Base-by-base conservation (phyloP, 2,888 invertebrate genomes). In the Drosophila affinis region DNA sequence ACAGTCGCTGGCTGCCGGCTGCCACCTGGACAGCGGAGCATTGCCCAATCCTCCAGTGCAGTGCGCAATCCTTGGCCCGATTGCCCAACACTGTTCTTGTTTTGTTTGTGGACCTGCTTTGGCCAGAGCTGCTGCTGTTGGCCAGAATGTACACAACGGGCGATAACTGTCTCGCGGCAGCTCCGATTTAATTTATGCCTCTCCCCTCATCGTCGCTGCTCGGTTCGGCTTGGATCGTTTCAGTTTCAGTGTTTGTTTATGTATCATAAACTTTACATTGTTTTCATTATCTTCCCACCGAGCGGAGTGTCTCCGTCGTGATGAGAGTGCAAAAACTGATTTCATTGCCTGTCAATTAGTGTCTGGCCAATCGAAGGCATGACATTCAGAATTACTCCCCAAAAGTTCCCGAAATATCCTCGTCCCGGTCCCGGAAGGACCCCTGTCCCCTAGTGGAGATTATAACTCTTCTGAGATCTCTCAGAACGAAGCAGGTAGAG, bases 71-170 rank as follows among this genome's bases (percentile, higher is more conserved):
- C 67, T 67, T 56, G 29, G 17, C 58, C 2, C n/a, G 61, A 24
- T 65, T 65, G 10, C 48, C 29, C 65, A 65, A 65, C 29, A 65
- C 54, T 57, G 68, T 67, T 67, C 65, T 67, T 67, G 68, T 67
- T 67, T 67, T 67, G 68, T 67, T 67, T 24, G 14, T 17, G 56
- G 18, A 68, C 51, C 68, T 65, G 32, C 6, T 62, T 49, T 18
- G 32, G 24, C 32, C 60, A 29, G 52, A 60, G 53, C 59, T 48
- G 27, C 39, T 12, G 9, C 32, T n/a, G 21, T 9, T 29, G 59
- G 45, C 53, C 59, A 52, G 14, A 14, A 39, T 39, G 39, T 39
- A 18, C 18, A 18, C 46, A 62, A 29, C 39, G 47, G 47, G 64
- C 47, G n/a, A 39, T 34, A 27, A 47, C 46, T 47, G 52, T 24